These are phyloP conservation scores for Esox niger DNA, from an alignment of 2,113 vertebrate species.

Conservation along the genomic window DNA sequence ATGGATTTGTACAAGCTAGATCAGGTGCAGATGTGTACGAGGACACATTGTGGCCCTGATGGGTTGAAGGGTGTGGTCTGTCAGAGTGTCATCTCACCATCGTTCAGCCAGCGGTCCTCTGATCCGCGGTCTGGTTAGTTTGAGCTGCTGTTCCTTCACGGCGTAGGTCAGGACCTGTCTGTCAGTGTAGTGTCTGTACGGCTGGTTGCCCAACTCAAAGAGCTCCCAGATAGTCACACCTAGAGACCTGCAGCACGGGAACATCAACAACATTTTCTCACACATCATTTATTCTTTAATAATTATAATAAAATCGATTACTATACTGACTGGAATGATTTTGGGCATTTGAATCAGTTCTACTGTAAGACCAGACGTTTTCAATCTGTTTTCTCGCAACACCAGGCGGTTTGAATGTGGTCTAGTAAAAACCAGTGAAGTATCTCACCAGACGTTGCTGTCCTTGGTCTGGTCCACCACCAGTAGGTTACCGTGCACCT, in stretches of 20 bases:
- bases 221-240: conserved; percentile 96
- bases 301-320: too few species aligned
- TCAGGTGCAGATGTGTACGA: too few species aligned
- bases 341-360: too few species aligned
- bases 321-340: too few species aligned
- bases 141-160: conserved; percentile 95
- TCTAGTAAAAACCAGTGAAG: too few species aligned
- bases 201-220: conserved; percentile 90
- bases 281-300: too few species aligned
- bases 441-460: conserved; percentile 98
- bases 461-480: conserved; percentile 93
- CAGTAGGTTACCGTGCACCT: conserved; percentile 93
- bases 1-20: too few species aligned
- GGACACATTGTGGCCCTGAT: conserved; percentile 1
- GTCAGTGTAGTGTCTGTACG: conserved; percentile 90
- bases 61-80: too few species aligned
- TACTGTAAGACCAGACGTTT: too few species aligned
- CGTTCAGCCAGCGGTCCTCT: conserved; percentile 85
- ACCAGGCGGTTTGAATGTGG: too few species aligned
- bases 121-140: conserved; percentile 88
- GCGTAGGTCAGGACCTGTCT: conserved; percentile 92
- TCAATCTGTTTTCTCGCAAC: too few species aligned
- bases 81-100: conserved; percentile 81
- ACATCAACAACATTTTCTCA: too few species aligned
- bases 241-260: conserved; percentile 80